A percentile compares a stretch with the other conserved stretches of the same genome.
Evolutionary conservation across 1,140 invertebrate species (phyloP).

Genomic region (Micrasema minimum): DNA sequence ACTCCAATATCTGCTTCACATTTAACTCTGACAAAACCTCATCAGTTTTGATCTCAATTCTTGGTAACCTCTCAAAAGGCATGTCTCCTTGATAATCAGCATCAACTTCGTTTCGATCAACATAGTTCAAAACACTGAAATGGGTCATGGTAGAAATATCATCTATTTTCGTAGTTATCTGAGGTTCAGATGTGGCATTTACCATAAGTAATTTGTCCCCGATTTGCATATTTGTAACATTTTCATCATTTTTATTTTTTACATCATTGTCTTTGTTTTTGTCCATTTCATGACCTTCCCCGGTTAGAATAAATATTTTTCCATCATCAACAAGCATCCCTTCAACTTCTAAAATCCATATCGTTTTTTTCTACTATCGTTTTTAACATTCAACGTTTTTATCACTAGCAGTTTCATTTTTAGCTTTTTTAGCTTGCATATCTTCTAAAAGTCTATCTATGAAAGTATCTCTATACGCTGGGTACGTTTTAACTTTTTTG

Average conservation of each 20-base stretch:
- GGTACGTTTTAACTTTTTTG: not conserved
- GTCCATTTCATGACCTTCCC: not conserved
- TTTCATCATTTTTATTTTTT: not conserved
- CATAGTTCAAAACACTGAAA: conserved; percentile 4
- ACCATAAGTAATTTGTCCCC: too few species aligned
- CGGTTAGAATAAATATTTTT: conserved; percentile 18
- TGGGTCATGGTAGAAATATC: not conserved
- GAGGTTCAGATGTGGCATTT: not conserved
- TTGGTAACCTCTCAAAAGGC: conserved; percentile 44
- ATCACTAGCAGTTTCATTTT: not conserved
- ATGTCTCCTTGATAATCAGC: conserved; percentile 46
- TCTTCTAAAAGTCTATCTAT: conserved; percentile 35
- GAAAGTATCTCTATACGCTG: conserved; percentile 29
- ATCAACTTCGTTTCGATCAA: conserved; percentile 18
- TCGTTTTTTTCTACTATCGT: not conserved
- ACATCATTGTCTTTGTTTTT: too few species aligned
- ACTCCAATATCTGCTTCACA: conserved; percentile 49
- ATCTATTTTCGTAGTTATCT: not conserved
- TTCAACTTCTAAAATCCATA: not conserved
- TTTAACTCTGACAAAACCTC: conserved; percentile 50
- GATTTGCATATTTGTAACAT: not conserved
- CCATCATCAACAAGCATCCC: conserved; percentile 23
- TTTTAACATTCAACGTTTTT: not conserved
- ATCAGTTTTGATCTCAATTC: conserved; percentile 42
- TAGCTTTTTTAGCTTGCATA: conserved; percentile 14